phyloP scores from a whole-genome alignment of 2,113 vertebrate genomes.

The Vulpes vulpes region DNA sequence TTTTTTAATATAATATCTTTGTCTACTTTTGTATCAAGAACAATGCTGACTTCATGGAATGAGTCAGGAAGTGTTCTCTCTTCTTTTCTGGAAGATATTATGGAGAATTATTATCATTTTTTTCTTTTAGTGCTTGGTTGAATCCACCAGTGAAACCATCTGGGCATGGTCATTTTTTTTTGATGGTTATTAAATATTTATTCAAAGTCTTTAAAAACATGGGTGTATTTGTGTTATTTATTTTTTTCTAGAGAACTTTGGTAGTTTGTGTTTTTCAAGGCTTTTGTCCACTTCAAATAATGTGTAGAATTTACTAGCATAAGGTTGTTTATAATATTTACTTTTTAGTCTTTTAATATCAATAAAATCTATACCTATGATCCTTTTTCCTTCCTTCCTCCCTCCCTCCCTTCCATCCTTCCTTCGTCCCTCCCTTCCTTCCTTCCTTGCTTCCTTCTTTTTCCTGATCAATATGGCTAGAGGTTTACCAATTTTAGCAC shows the following conservation, averaged over 20 bases:
- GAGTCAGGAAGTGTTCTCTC: not conserved
- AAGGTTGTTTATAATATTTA: not conserved
- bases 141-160: not conserved
- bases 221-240: not conserved
- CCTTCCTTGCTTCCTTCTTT: not conserved
- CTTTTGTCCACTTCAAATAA: not conserved
- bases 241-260: not conserved
- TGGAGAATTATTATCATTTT: not conserved
- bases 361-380: not conserved
- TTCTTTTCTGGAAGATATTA: not conserved
- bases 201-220: not conserved
- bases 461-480: not conserved
- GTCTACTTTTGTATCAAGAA: not conserved
- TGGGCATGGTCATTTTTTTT: not conserved
- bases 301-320: not conserved
- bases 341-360: not conserved
- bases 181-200: not conserved
- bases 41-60: not conserved
- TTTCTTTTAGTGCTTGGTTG: not conserved
- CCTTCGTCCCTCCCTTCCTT: not conserved
- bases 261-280: not conserved
- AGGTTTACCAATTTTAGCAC: conserved; percentile 8
- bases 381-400: not conserved
- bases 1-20: not conserved
- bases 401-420: not conserved